phyloP scores from a whole-genome alignment of 2,797 vertebrate species.

The Iguana delicatissima region DNA sequence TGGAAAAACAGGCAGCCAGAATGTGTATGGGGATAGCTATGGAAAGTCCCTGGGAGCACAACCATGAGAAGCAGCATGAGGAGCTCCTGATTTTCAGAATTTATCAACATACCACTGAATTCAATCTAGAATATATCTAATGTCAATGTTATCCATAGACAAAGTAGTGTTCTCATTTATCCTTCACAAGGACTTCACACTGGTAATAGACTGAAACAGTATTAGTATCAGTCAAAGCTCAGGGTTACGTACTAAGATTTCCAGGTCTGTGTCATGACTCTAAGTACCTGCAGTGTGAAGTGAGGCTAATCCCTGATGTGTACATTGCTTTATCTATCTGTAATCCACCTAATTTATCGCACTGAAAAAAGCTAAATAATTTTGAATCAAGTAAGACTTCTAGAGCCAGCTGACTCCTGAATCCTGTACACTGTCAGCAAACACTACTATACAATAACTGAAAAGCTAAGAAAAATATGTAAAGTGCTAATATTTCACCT shows the following conservation, averaged over 20 bases:
- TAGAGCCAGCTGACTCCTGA: not conserved
- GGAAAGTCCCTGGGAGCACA: no score
- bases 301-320: not conserved
- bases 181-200: conserved; percentile 20
- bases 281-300: conserved; percentile 1
- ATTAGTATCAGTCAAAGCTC: conserved; percentile 8
- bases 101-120: no score
- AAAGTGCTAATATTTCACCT: not conserved
- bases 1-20: no score
- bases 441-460: not conserved
- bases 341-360: not conserved
- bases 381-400: not conserved
- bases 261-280: not conserved
- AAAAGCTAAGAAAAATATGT: not conserved
- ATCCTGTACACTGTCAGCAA: not conserved
- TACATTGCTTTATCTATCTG: not conserved
- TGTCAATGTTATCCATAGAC: not conserved
- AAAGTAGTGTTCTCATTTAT: not conserved
- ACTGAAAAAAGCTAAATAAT: not conserved
- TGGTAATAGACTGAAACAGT: not conserved
- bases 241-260: not conserved
- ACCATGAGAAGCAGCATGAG: no score
- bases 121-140: not conserved
- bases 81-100: no score
- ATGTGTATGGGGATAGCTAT: no score